Conservation (phyloP, 1,140 invertebrate genomes). For the Pseudomyrmex pallidus region DNA sequence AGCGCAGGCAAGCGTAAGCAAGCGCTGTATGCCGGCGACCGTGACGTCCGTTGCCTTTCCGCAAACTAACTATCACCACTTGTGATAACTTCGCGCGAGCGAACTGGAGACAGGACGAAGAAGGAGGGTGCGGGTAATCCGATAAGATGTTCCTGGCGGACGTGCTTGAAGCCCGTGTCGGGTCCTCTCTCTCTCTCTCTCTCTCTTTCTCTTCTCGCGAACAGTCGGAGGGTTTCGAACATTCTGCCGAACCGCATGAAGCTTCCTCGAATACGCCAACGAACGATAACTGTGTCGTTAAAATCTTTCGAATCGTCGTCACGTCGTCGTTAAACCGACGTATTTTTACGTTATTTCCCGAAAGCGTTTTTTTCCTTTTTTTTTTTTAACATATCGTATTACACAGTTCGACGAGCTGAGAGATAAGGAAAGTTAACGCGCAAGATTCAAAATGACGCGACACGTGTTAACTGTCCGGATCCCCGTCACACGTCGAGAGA, state of each 20-base stretch:
- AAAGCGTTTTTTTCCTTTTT: not conserved
- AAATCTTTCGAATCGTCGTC: constrained; percentile 2
- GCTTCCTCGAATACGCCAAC: constrained; percentile 22
- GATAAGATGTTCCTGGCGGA: constrained; percentile 80
- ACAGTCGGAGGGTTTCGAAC: not conserved
- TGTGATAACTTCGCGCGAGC: constrained; percentile 76
- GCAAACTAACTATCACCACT: constrained; percentile 82
- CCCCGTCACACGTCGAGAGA: constrained; percentile 5
- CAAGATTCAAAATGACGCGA: constrained; percentile 4
- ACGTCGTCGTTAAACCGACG: not conserved
- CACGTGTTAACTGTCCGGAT: constrained; percentile 34
- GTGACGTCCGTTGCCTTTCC: constrained; percentile 71
- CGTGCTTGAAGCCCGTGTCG: constrained; percentile 69
- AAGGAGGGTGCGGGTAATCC: constrained; percentile 76
- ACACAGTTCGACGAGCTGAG: not conserved
- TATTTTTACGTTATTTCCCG: not conserved
- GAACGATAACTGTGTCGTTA: not conserved
- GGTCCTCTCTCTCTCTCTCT: constrained; percentile 9
- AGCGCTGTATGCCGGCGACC: constrained; percentile 52
- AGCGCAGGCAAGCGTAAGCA: constrained; percentile 56
- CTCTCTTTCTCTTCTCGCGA: no score
- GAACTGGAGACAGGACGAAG: not conserved
- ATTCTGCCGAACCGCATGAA: constrained; percentile 9
- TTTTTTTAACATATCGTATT: not conserved
- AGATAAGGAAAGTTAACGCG: not conserved